A percentile compares a stretch with the other conserved stretches of the same genome.
Conservation (phyloP, 2,888 invertebrate genomes). For the Polylopha cassiicola region DNA sequence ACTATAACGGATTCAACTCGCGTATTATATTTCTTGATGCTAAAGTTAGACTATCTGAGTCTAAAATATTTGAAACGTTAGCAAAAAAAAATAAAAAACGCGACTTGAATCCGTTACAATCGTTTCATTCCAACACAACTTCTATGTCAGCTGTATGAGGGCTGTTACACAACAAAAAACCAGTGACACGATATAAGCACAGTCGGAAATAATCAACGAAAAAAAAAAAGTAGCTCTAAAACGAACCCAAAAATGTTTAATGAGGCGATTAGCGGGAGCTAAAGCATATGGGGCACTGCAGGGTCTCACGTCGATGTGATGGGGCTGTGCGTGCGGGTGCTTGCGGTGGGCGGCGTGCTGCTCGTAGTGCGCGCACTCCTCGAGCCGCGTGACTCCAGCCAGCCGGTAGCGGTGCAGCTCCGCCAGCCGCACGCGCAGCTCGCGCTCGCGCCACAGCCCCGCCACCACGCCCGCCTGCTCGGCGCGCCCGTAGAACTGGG, state of each 20-base stretch:
- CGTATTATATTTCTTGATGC: too few relatives aligned
- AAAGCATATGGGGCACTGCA: conserved; percentile 42
- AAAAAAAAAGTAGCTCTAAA: conserved; percentile 9
- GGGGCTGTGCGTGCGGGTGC: conserved; percentile 66
- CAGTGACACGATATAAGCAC: too few relatives aligned
- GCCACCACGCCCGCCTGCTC: conserved; percentile 89
- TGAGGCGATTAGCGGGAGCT: conserved; percentile 26
- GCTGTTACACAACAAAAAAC: too few relatives aligned
- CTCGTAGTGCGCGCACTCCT: conserved; percentile 93
- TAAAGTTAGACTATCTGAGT: too few relatives aligned
- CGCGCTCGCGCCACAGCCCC: conserved; percentile 89
- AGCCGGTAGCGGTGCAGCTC: conserved; percentile 89
- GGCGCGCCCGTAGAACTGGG: conserved; percentile 91
- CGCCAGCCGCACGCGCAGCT: conserved; percentile 87
- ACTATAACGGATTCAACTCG: too few relatives aligned
- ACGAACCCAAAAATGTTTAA: conserved; percentile 27
- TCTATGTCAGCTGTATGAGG: too few relatives aligned
- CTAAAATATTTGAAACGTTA: too few relatives aligned
- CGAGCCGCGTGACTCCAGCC: conserved; percentile 88
- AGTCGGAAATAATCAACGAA: too few relatives aligned
- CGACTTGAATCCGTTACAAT: too few relatives aligned
- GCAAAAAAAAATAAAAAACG: too few relatives aligned
- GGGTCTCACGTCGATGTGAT: conserved; percentile 80
- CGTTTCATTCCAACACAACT: too few relatives aligned
- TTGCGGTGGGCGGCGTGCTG: conserved; percentile 82